Evolutionary conservation across 2,797 vertebrate species (phyloP).

Genomic region (Cossypha heuglini): DNA sequence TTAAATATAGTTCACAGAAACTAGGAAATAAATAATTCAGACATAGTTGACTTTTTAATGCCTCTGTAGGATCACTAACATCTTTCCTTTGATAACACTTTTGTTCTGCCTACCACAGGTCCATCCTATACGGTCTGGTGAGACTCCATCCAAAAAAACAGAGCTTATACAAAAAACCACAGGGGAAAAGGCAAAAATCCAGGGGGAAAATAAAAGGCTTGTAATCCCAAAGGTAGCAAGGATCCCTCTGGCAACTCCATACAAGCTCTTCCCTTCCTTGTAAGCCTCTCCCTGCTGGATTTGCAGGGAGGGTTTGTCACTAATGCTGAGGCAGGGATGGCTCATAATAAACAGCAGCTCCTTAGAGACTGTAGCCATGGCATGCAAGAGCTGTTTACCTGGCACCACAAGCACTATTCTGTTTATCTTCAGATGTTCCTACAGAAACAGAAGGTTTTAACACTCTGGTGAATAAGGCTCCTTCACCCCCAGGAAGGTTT

Average conservation of each 20-base stretch:
- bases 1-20: conserved; percentile 1
- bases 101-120: conserved; percentile 63
- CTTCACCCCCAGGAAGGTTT: not conserved
- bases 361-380: conserved; percentile 76
- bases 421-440: conserved; percentile 54
- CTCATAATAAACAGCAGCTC: conserved; percentile 69
- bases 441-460: conserved; percentile 33
- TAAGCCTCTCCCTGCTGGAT: not conserved
- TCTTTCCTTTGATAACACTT: not conserved
- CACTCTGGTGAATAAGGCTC: conserved; percentile 6
- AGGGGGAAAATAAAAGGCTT: conserved; percentile 12
- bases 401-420: conserved; percentile 38
- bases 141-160: conserved; percentile 68
- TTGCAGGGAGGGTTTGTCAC: conserved; percentile 50
- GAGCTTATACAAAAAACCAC: conserved; percentile 44
- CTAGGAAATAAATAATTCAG: conserved; percentile 6
- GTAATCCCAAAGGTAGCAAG: conserved; percentile 43
- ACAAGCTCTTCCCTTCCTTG: conserved; percentile 15
- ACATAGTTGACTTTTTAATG: not conserved
- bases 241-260: conserved; percentile 26
- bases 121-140: conserved; percentile 68
- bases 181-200: conserved; percentile 59
- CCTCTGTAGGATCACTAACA: not conserved
- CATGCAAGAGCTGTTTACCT: conserved; percentile 62
- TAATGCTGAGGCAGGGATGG: not conserved